These are phyloP conservation scores for Aphelenchoides fujianensis DNA, from an alignment of 1,140 invertebrate species.

Conservation along the genomic window DNA sequence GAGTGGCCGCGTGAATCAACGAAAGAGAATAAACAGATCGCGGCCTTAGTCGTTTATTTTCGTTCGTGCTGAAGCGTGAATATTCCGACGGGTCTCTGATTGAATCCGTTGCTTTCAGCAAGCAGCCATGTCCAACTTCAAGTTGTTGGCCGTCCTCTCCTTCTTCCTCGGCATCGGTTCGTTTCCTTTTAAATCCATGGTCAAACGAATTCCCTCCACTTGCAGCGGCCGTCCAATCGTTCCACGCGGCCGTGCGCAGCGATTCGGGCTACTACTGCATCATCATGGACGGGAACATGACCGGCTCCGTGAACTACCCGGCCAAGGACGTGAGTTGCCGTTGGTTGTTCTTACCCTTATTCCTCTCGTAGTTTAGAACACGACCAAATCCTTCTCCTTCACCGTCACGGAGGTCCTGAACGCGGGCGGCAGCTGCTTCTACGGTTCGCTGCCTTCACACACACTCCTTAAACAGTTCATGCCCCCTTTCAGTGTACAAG, in stretches of 20 bases:
- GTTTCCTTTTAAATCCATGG: slow-evolving; percentile 1
- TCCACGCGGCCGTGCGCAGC: background rate
- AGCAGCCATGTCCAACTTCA: background rate
- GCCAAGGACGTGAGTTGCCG: slow-evolving; percentile 6
- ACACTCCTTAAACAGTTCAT: too few relatives aligned
- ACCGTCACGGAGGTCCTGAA: slow-evolving; percentile 15
- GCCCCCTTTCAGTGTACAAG: too few relatives aligned
- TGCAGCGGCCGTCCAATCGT: background rate
- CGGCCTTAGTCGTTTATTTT: too few relatives aligned
- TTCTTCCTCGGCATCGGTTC: background rate
- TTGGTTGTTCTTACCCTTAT: too few relatives aligned
- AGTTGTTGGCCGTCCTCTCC: background rate
- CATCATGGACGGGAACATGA: slow-evolving; percentile 34
- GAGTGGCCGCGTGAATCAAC: too few relatives aligned
- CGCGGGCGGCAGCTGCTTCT: slow-evolving; percentile 19
- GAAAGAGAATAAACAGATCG: too few relatives aligned
- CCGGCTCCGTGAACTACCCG: slow-evolving; percentile 28
- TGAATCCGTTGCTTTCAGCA: too few relatives aligned
- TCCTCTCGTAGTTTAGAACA: slow-evolving; percentile 27
- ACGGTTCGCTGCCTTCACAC: too few relatives aligned
- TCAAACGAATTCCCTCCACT: background rate
- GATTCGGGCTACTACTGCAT: slow-evolving; percentile 28
- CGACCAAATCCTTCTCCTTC: slow-evolving; percentile 21
- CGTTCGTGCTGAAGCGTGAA: too few relatives aligned
- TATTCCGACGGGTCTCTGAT: too few relatives aligned